Evolutionary conservation across 1,140 invertebrate species (phyloP).

Genomic region (Hyposmocoma kahamanoa): DNA sequence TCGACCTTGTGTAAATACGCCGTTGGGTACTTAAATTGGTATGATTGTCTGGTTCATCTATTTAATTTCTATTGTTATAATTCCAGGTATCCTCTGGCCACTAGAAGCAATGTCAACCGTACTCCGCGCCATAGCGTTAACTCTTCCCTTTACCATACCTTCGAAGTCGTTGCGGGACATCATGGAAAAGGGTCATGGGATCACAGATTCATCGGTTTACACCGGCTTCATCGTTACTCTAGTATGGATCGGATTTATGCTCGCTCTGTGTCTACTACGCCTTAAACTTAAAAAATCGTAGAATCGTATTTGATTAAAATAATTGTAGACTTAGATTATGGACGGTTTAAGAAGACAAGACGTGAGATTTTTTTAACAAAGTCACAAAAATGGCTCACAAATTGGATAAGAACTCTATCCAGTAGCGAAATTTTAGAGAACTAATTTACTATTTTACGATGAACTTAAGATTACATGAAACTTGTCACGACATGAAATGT

Average conservation of each 20-base stretch:
- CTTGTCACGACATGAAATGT: no score
- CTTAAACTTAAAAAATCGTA: slow-evolving; percentile 50
- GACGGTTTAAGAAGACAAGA: no score
- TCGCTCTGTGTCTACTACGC: slow-evolving; percentile 41
- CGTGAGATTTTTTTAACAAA: no score
- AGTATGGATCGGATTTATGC: slow-evolving; percentile 71
- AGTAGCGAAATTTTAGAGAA: no score
- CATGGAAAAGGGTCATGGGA: slow-evolving; percentile 75
- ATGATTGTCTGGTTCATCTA: no score
- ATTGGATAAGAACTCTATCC: no score
- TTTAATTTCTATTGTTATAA: no score
- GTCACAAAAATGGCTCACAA: no score
- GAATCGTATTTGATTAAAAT: neutral
- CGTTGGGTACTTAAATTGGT: no score
- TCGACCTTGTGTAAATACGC: no score
- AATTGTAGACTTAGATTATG: neutral
- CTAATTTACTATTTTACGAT: no score
- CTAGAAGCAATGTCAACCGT: slow-evolving; percentile 82
- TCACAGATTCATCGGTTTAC: slow-evolving; percentile 75
- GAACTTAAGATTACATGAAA: no score
- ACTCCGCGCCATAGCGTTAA: slow-evolving; percentile 74
- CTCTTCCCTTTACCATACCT: slow-evolving; percentile 80
- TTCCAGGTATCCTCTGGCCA: slow-evolving; percentile 91
- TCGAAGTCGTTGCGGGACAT: slow-evolving; percentile 77
- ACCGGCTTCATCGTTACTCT: slow-evolving; percentile 75